Evolutionary conservation across 2,888 invertebrate genomes (phyloP).

Genomic region (Patella ulyssiponensis): DNA sequence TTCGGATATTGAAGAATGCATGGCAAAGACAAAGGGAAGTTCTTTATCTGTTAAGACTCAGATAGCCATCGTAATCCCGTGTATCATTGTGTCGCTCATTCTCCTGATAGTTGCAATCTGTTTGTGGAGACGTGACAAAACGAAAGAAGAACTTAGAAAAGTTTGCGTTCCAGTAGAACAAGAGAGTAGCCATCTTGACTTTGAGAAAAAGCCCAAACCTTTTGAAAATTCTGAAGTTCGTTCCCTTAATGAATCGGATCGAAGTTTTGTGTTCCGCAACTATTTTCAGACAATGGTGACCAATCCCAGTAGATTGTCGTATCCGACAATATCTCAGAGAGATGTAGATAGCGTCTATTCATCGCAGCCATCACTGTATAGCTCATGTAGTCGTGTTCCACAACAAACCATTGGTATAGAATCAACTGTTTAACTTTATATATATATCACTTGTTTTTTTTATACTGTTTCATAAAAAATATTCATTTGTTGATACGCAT

Average conservation of each 20-base stretch:
- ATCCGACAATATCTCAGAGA: slow-evolving; percentile 40
- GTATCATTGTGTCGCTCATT: slow-evolving; percentile 43
- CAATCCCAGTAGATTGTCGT: slow-evolving; percentile 42
- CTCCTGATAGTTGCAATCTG: slow-evolving; percentile 45
- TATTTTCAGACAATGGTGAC: slow-evolving; percentile 61
- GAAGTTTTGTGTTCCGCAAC: slow-evolving; percentile 61
- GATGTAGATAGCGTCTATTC: slow-evolving; percentile 41
- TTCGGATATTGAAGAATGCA: slow-evolving; percentile 36
- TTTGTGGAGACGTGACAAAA: slow-evolving; percentile 47
- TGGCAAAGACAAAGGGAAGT: slow-evolving; percentile 32
- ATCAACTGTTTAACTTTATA: slow-evolving; percentile 39
- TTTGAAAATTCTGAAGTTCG: slow-evolving; percentile 51
- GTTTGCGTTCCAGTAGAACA: slow-evolving; percentile 29
- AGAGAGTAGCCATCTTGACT: slow-evolving; percentile 45
- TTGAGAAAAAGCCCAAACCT: slow-evolving; percentile 47
- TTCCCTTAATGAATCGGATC: slow-evolving; percentile 61
- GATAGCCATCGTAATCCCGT: slow-evolving; percentile 40
- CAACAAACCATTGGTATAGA: slow-evolving; percentile 38
- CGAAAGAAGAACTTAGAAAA: slow-evolving; percentile 36
- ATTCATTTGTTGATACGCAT: too few relatives aligned
- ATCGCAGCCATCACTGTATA: slow-evolving; percentile 42
- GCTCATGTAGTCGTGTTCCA: slow-evolving; percentile 25
- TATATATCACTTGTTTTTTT: background rate
- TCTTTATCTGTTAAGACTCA: slow-evolving; percentile 36
- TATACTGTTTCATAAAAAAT: background rate